Evolutionary conservation across 2,113 vertebrate species (phyloP).

Genomic region (Pteronura brasiliensis): DNA sequence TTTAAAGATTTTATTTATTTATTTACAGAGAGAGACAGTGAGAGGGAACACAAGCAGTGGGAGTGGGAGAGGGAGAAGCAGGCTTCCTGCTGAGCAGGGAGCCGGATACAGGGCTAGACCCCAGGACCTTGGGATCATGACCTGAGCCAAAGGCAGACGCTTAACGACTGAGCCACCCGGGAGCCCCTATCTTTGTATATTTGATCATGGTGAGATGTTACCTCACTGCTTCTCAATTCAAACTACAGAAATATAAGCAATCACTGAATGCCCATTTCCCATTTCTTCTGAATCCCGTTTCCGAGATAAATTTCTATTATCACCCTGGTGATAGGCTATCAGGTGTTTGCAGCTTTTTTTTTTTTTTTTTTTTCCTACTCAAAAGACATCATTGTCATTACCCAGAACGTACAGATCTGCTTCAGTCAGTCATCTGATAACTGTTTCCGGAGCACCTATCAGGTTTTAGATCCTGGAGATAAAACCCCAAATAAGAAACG

Average conservation of each 20-base stretch:
- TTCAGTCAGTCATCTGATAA: neutral
- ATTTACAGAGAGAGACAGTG: too few species aligned
- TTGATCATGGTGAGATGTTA: neutral
- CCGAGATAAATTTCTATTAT: neutral
- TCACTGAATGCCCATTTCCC: neutral
- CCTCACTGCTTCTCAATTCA: neutral
- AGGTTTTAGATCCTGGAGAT: neutral
- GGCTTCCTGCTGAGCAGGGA: too few species aligned
- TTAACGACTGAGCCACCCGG: too few species aligned
- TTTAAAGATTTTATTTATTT: too few species aligned
- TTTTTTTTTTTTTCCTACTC: neutral
- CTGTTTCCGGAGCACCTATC: neutral
- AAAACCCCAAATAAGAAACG: neutral
- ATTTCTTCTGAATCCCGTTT: neutral
- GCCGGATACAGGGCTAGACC: too few species aligned
- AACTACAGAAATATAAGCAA: neutral
- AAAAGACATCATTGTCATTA: neutral
- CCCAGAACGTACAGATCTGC: neutral
- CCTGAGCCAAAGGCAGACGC: too few species aligned
- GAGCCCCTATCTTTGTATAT: neutral
- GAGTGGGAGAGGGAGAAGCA: too few species aligned
- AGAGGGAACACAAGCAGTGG: too few species aligned
- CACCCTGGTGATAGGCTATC: neutral
- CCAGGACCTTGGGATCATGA: too few species aligned
- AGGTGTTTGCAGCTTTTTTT: neutral